Conservation (phyloP, 2,113 vertebrate genomes). For the Strix aluco region DNA sequence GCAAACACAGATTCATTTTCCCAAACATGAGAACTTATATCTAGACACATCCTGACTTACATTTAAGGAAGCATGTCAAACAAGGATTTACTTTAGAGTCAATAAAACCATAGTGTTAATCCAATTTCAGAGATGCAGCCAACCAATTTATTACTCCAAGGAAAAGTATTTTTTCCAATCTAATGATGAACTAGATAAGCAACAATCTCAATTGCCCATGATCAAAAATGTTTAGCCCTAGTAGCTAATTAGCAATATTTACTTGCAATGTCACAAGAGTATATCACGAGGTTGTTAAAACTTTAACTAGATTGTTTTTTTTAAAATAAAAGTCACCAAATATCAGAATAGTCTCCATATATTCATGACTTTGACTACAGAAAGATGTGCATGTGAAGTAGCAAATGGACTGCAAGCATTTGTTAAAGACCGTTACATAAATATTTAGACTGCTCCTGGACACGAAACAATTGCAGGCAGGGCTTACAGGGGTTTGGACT, state of each 20-base stretch:
- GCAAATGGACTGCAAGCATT: background rate
- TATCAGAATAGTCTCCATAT: background rate
- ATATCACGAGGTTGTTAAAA: background rate
- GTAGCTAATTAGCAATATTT: background rate
- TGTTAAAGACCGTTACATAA: background rate
- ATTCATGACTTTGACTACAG: background rate
- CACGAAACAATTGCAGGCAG: background rate
- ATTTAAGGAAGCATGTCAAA: background rate
- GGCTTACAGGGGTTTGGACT: no score
- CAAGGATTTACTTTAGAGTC: background rate
- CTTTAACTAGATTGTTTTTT: background rate
- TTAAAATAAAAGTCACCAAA: background rate
- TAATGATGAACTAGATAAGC: background rate
- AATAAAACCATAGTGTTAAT: constrained; percentile 9
- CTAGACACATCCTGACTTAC: background rate
- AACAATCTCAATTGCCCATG: background rate
- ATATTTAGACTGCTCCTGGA: background rate
- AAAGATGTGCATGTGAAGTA: background rate
- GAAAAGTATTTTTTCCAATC: background rate
- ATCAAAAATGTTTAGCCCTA: background rate
- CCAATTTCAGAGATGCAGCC: background rate
- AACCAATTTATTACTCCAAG: background rate
- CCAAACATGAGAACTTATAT: background rate
- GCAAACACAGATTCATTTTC: background rate
- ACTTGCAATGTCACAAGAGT: background rate